Evolutionary conservation across 2,888 invertebrate species (phyloP).

Genomic region (Ornithoptera alexandrae): DNA sequence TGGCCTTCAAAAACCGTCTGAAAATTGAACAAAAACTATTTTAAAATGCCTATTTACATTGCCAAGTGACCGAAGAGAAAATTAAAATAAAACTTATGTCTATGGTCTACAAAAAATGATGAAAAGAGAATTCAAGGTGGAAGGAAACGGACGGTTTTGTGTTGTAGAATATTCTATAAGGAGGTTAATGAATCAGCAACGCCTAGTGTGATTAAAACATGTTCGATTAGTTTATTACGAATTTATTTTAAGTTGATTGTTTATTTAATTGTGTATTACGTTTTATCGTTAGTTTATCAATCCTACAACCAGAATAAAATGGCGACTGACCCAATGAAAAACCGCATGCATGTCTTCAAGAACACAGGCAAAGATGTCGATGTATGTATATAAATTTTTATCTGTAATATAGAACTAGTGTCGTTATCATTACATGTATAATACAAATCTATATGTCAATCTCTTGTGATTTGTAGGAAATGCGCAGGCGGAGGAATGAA

Average conservation of each 20-base stretch:
- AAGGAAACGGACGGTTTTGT: slow-evolving; percentile 61
- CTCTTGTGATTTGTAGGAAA: slow-evolving; percentile 84
- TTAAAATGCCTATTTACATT: not conserved
- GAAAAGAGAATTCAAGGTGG: slow-evolving; percentile 54
- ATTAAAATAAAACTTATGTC: slow-evolving; percentile 40
- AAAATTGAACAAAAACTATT: too few relatives aligned
- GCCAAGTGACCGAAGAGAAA: slow-evolving; percentile 34
- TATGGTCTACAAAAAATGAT: slow-evolving; percentile 48
- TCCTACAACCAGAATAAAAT: slow-evolving; percentile 81
- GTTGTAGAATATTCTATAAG: slow-evolving; percentile 64
- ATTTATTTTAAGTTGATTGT: slow-evolving; percentile 67
- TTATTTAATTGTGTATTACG: slow-evolving; percentile 71
- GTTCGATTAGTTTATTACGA: slow-evolving; percentile 63
- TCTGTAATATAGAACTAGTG: not conserved
- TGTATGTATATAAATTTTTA: slow-evolving; percentile 83
- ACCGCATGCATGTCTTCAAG: slow-evolving; percentile 96
- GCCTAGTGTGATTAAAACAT: slow-evolving; percentile 65
- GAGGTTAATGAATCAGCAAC: slow-evolving; percentile 70
- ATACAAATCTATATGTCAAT: not conserved
- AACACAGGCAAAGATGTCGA: slow-evolving; percentile 99
- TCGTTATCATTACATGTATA: not conserved
- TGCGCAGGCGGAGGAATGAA: slow-evolving; percentile 97
- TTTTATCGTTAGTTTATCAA: slow-evolving; percentile 48
- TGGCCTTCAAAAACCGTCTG: too few relatives aligned
- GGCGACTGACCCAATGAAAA: slow-evolving; percentile 89